phyloP scores from a whole-genome alignment of 1,140 invertebrate genomes.

The Drosophila nasuta region DNA sequence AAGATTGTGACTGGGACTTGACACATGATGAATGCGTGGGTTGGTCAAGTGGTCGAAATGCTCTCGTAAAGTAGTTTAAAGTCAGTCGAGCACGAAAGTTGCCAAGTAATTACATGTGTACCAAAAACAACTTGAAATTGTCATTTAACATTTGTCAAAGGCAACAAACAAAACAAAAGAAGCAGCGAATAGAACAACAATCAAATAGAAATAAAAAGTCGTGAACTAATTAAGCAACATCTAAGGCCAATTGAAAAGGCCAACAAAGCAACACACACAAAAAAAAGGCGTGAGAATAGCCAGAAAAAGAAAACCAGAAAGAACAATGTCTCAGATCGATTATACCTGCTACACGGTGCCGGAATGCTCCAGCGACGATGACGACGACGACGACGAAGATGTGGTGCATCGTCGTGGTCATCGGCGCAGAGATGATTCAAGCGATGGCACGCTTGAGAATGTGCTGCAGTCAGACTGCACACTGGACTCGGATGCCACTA shows the following conservation, averaged over 20 bases:
- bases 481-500: conserved; percentile 64
- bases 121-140: conserved; percentile 52
- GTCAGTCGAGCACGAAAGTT: conserved; percentile 49
- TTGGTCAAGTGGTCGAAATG: conserved; percentile 17
- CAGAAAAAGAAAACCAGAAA: conserved; percentile 22
- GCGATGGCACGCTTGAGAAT: conserved; percentile 69
- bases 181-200: conserved; percentile 6
- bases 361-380: conserved; percentile 68
- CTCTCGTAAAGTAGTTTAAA: conserved; percentile 19
- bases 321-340: conserved; percentile 74
- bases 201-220: conserved; percentile 27
- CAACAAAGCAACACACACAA: conserved; percentile 29
- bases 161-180: conserved; percentile 12
- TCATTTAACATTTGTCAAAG: conserved; percentile 67
- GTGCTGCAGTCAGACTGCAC: conserved; percentile 59
- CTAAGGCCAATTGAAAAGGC: conserved; percentile 28
- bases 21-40: conserved; percentile 71
- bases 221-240: conserved; percentile 63
- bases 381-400: not conserved
- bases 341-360: conserved; percentile 82
- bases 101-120: conserved; percentile 52
- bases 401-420: not conserved
- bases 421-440: conserved; percentile 34
- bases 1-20: not conserved
- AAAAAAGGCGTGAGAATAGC: conserved; percentile 34